Evolutionary conservation across 2,888 invertebrate genomes (phyloP).

Genomic region (Pherbina coryleti): DNA sequence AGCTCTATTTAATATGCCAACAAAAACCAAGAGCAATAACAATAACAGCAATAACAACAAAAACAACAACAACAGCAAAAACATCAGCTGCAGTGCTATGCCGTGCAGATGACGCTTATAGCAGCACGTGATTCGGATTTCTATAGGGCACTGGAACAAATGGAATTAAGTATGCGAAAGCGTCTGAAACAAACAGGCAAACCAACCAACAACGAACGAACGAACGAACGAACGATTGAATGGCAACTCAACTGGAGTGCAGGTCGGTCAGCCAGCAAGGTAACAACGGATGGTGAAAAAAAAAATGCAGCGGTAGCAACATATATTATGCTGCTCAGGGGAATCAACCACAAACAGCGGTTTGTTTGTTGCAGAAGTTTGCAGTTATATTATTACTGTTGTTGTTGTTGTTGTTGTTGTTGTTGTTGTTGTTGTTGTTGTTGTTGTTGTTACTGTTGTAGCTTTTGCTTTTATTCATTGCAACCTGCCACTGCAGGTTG

Average conservation of each 20-base stretch:
- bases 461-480: background rate
- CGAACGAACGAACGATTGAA: background rate
- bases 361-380: slow-evolving; percentile 5
- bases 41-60: slow-evolving; percentile 27
- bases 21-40: slow-evolving; percentile 37
- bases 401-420: slow-evolving; percentile 1
- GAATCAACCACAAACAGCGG: slow-evolving; percentile 20
- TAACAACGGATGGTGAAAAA: background rate
- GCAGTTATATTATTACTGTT: background rate
- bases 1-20: background rate
- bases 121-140: slow-evolving; percentile 37
- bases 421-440: slow-evolving; percentile 6
- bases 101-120: background rate
- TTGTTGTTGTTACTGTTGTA: slow-evolving; percentile 4
- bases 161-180: slow-evolving; percentile 1
- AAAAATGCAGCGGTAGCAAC: slow-evolving; percentile 5
- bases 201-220: background rate
- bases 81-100: background rate
- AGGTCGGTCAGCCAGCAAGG: background rate
- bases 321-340: slow-evolving; percentile 7
- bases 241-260: slow-evolving; percentile 9
- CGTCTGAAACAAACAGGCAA: slow-evolving; percentile 12
- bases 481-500: background rate
- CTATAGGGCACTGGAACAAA: slow-evolving; percentile 39
- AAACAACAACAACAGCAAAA: background rate